A percentile compares a stretch with the other conserved stretches of the same genome.
phyloP scores from a whole-genome alignment of 37 sponge, comb jelly and placozoan genomes.

The Spongia lamella region DNA sequence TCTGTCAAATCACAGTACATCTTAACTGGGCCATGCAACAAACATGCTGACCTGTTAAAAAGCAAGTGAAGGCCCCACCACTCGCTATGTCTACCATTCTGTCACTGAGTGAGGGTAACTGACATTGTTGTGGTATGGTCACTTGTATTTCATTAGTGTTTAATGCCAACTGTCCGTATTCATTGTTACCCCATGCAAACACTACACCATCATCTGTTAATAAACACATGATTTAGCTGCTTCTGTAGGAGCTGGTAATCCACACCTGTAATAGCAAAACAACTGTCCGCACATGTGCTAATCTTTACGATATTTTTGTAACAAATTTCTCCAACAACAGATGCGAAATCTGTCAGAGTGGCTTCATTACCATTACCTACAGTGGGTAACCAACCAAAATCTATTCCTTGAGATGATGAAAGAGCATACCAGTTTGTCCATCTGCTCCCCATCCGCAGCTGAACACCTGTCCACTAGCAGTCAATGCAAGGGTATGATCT shows the following conservation, averaged over 20 bases:
- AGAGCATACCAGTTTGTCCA: conserved; percentile 58
- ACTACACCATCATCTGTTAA: conserved; percentile 12
- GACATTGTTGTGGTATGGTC: background rate
- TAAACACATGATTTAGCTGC: background rate
- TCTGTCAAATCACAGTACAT: too few species aligned
- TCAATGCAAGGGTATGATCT: conserved; percentile 50
- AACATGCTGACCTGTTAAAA: conserved; percentile 31
- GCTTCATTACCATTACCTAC: background rate
- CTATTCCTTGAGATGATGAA: background rate
- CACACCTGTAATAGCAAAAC: conserved; percentile 49
- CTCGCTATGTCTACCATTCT: conserved; percentile 34
- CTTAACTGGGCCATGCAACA: too few species aligned
- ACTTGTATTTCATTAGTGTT: background rate
- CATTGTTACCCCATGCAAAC: conserved; percentile 70
- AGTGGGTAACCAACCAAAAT: conserved; percentile 11
- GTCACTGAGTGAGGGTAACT: background rate
- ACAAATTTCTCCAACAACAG: background rate
- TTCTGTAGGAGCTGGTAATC: background rate
- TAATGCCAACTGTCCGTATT: conserved; percentile 51
- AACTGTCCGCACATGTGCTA: conserved; percentile 41
- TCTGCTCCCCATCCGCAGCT: conserved; percentile 64
- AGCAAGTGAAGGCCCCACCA: conserved; percentile 52
- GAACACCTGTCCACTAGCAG: conserved; percentile 7
- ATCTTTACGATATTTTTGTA: background rate
- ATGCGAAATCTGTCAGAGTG: background rate